Evolutionary conservation across 2,888 invertebrate genomes (phyloP).

Genomic region (Pseudeuparius sepicola): DNA sequence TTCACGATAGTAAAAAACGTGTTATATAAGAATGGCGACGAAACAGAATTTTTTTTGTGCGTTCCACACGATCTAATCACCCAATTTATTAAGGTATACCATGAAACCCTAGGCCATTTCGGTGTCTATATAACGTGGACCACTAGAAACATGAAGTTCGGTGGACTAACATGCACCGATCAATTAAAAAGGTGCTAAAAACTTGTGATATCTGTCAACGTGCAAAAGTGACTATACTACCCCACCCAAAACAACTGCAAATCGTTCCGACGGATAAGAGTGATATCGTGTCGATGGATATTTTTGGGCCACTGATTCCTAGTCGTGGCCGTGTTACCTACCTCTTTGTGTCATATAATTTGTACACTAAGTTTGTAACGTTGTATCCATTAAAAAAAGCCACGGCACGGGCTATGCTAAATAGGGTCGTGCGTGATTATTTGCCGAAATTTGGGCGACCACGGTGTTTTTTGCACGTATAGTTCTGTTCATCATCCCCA

Average conservation of each 20-base stretch:
- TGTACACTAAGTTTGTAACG: constrained; percentile 9
- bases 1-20: constrained; percentile 6
- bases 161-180: constrained; percentile 14
- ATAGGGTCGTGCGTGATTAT: constrained; percentile 4
- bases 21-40: constrained; percentile 5
- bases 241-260: constrained; percentile 6
- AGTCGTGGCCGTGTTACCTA: too few relatives aligned
- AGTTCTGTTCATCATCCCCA: not conserved
- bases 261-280: too few relatives aligned
- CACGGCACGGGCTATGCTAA: constrained; percentile 6
- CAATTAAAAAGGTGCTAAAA: constrained; percentile 8
- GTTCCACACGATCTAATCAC: constrained; percentile 9
- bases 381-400: constrained; percentile 11
- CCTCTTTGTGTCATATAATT: constrained; percentile 32
- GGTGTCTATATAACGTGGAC: constrained; percentile 15
- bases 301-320: too few relatives aligned
- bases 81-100: constrained; percentile 8
- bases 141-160: constrained; percentile 13
- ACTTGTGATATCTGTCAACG: constrained; percentile 11
- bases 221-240: constrained; percentile 9
- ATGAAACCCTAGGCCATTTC: constrained; percentile 16
- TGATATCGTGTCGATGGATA: constrained; percentile 22
- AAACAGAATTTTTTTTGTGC: constrained; percentile 9
- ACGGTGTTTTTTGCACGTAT: not conserved
- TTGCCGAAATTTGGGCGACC: constrained; percentile 2